Evolutionary conservation across 2,113 vertebrate species (phyloP), one percentile per base, ranked within the genome.

Genomic region (Dasyprocta punctata): DNA sequence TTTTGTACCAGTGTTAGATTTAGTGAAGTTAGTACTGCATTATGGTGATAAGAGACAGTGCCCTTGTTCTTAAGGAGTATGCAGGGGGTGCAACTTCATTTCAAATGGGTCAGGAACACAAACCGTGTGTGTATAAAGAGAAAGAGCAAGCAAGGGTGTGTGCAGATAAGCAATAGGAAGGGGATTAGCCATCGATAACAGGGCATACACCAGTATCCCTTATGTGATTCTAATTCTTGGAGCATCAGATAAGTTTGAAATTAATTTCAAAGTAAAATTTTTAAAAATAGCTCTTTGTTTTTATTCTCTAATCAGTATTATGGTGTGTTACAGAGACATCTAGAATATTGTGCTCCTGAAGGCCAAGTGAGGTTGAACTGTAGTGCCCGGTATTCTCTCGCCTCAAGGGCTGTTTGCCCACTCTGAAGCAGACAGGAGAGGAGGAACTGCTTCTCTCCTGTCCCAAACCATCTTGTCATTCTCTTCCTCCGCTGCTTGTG

Each of bases 211-310:
- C 65, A 67, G 9, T 69, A 10, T 85, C 61, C 4, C 26, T 56
- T 30, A 10, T 56, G 3, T 2, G 61, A 13, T 36, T 44, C 52
- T 75, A 24, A 22, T 67, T 92, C 47, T 87, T 67, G 41, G 36
- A 73, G 49, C n/a, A n/a, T 38, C 20, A 16, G 60, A 13, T 24
- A 52, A n/a, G 0, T 78, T 87, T 41, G 65, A 91, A 71, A 61
- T 94, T 36, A 95, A 58, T 69, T 90, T 56, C 81, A 52, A 81
- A 33, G n/a, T n/a, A 69, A 52, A 75, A 9, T 26, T 82, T 26
- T 82, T 44, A 24, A 61, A 24, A 54, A 7, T 20, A 17, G 52
- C 5, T 24, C 17, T 41, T 86, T 86, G 44, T 75, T 71, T 71
- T 60, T 95, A 7, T 30, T 33, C 54, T 90, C 30, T 85, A 16